Evolutionary conservation across 2,888 invertebrate genomes (phyloP).

Genomic region (Bursaphelenchus okinawaensis): DNA sequence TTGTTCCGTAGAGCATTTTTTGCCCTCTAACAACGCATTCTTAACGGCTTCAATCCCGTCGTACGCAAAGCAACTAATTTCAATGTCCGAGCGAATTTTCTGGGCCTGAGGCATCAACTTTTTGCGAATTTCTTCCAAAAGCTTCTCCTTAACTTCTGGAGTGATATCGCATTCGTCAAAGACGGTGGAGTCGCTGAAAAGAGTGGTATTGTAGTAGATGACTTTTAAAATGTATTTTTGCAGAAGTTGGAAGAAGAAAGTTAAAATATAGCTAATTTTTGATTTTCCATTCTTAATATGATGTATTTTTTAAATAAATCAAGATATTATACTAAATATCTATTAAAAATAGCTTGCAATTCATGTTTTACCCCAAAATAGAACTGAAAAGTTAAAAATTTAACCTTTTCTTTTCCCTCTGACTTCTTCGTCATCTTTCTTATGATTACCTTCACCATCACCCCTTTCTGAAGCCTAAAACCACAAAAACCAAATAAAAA

Average conservation of each 20-base stretch:
- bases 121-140: slow-evolving; percentile 86
- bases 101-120: slow-evolving; percentile 95
- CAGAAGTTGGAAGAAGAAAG: slow-evolving; percentile 9
- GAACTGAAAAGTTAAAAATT: too few relatives aligned
- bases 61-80: slow-evolving; percentile 79
- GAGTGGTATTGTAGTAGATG: too few relatives aligned
- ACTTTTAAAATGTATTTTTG: slow-evolving; percentile 2
- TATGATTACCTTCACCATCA: background rate
- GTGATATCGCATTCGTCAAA: slow-evolving; percentile 92
- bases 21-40: slow-evolving; percentile 76
- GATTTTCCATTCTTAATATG: background rate
- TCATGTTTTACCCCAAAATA: too few relatives aligned
- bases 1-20: slow-evolving; percentile 81
- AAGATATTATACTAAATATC: too few relatives aligned
- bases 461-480: background rate
- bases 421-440: too few relatives aligned
- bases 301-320: too few relatives aligned
- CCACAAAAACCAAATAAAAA: too few relatives aligned
- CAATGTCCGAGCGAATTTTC: slow-evolving; percentile 78
- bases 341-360: too few relatives aligned
- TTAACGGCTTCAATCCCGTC: slow-evolving; percentile 99
- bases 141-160: slow-evolving; percentile 80
- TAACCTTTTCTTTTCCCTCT: too few relatives aligned
- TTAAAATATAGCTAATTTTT: background rate
- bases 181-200: slow-evolving; percentile 79